Base-by-base conservation (phyloP, 2,113 vertebrate genomes). In the Oryzias melastigma region DNA sequence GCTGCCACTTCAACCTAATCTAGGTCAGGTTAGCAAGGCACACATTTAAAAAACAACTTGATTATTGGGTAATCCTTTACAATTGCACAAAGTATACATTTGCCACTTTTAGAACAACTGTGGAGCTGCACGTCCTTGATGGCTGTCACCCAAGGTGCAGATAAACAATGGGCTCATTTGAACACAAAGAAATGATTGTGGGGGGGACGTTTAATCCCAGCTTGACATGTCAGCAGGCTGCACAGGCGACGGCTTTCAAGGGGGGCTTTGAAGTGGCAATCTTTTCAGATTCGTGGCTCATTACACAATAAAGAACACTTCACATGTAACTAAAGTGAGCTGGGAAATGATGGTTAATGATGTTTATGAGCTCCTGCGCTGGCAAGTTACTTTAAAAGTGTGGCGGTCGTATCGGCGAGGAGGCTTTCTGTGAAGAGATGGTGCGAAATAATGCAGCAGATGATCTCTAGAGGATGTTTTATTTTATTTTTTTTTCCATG, bases 181-280 rank as follows among this genome's bases (percentile, higher is more conserved):
- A 85, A 91, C 88, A 88, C 89, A 90, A 89, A 87, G 84, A 71
- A 85, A 84, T 91, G 85, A 90, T 88, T 90, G 89, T 81, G 76
- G 84, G 76, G 84, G 75, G 76, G 66, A 82, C 80, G 76, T 89
- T 90, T 87, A 87, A 88, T 90, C 88, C 87, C 78, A 87, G 84
- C 70, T 86, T 88, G 87, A 90, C 84, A 84, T 84, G 82, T 89
- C 89, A 82, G 87, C 75, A 62, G 82, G 76, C 81, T 64, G 78
- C 80, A 81, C 81, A 70, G 85, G 74, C 75, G 75, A 87, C 79
- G 60, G 76, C 83, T 81, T 86, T 88, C 83, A 73, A 64, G 78
- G 80, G 72, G 41, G 73, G 57, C 82, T 91, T 91, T 91, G 89
- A 90, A 90, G 91, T 88, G 90, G 85, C 88, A 86, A 84, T 87